Base-by-base conservation (phyloP, 2,113 vertebrate genomes). In the Platichthys flesus region DNA sequence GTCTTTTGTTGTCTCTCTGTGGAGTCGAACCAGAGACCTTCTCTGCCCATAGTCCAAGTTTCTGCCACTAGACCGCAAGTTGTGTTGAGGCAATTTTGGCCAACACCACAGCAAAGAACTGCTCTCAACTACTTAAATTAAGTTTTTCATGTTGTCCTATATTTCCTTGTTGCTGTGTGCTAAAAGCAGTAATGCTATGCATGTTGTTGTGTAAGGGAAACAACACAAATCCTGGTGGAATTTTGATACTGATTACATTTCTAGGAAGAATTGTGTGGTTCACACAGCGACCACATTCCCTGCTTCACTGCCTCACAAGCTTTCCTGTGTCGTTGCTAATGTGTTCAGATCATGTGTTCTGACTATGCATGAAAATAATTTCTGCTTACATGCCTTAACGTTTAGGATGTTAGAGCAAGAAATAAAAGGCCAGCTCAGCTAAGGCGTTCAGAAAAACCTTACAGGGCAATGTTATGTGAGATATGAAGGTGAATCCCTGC, bases 301-400 rank as follows among this genome's bases (percentile, higher is more conserved):
- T 28, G n/a, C 56, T 35, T 31, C 15, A 9, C 45, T 60, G 37
- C 31, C 37, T 52, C 35, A 81, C 85, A 76, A 62, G 79, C 56
- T 42, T 9, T 49, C 20, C 56, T 70, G 76, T 71, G 65, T 55
- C 49, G 13, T 1, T 18, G 28, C n/a, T 67, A 45, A 67, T 45
- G 54, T 28, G 15, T 64, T 8, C 16, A 37, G 56, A 69, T 78
- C 81, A 71, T 79, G 68, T 64, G 75, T 67, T 28, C 23, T 49
- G 5, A 3, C 37, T 8, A 31, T 40, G 37, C 66, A 51, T 49
- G 65, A 58, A 5, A 51, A 23, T 9, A 9, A 28, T 70, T 81
- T 81, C 42, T 45, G 24, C 52, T 51, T 67, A 14, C 9, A 0
- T 74, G 47, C 24, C 28, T 23, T 12, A 1, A 35, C 5, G 1